A percentile compares a stretch with the other conserved stretches of the same genome.
Evolutionary conservation across 2,888 invertebrate species (phyloP).

Genomic region (Neria commutata): DNA sequence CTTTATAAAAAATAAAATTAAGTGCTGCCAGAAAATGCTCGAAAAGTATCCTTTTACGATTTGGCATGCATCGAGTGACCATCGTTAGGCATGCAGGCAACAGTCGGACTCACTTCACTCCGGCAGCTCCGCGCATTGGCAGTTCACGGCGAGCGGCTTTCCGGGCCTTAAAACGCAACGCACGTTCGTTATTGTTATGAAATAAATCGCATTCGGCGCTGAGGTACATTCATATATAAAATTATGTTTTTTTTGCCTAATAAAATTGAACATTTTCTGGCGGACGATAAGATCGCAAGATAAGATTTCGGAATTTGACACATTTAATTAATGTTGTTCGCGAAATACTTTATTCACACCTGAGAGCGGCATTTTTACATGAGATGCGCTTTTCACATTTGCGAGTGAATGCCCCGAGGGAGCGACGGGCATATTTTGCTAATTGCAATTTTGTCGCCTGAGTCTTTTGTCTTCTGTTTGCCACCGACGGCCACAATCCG

Average conservation of each 20-base stretch:
- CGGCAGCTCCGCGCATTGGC: too few species aligned
- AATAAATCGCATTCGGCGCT: neutral
- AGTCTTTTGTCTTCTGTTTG: constrained; percentile 48
- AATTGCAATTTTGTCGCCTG: constrained; percentile 45
- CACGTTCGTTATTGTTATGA: constrained; percentile 1
- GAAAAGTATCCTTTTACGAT: constrained; percentile 51
- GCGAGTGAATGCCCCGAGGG: neutral
- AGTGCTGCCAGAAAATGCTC: constrained; percentile 15
- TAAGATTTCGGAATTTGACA: neutral
- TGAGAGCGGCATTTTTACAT: too few species aligned
- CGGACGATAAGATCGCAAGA: too few species aligned
- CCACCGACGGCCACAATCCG: too few species aligned
- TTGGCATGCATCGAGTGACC: constrained; percentile 49
- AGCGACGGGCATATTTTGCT: neutral
- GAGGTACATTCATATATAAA: neutral
- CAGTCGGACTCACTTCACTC: neutral
- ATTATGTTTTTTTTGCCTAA: neutral
- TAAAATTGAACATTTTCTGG: neutral
- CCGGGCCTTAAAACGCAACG: neutral
- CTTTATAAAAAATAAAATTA: constrained; percentile 16
- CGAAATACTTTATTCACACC: neutral
- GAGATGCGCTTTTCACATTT: neutral
- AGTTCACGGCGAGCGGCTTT: neutral
- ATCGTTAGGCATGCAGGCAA: constrained; percentile 40
- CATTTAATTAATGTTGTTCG: neutral